These are phyloP conservation scores for Corbicula japonica DNA, from an alignment of 2,888 invertebrate species.

Conservation along the genomic window DNA sequence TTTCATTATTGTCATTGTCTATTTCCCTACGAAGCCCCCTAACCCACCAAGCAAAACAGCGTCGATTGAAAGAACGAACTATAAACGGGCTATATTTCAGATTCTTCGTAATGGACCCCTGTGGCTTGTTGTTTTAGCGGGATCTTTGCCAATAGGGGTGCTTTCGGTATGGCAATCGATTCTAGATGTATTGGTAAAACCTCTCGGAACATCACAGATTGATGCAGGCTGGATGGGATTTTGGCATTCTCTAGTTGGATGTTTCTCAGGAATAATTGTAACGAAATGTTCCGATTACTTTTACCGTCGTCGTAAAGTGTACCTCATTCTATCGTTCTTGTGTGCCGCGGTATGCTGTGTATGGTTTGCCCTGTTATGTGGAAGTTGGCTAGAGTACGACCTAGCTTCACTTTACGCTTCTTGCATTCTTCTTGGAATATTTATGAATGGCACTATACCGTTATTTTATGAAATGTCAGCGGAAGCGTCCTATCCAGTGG, in stretches of 20 bases:
- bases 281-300: constrained; percentile 50
- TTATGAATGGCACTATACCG: constrained; percentile 49
- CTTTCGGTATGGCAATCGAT: constrained; percentile 45
- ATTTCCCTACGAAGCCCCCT: constrained; percentile 80
- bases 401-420: constrained; percentile 43
- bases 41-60: constrained; percentile 79
- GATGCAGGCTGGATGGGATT: constrained; percentile 65
- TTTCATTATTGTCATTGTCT: constrained; percentile 71
- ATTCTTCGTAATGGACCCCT: constrained; percentile 40
- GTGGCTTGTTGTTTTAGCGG: constrained; percentile 48
- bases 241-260: constrained; percentile 47
- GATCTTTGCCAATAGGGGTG: constrained; percentile 40
- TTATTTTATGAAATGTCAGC: constrained; percentile 54
- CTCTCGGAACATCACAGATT: constrained; percentile 48
- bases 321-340: constrained; percentile 27
- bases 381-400: constrained; percentile 21
- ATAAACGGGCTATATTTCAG: constrained; percentile 52
- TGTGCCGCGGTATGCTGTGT: constrained; percentile 24
- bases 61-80: constrained; percentile 70
- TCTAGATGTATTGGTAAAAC: constrained; percentile 50
- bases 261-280: constrained; percentile 47
- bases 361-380: constrained; percentile 52
- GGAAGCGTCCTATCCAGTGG: constrained; percentile 56
- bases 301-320: constrained; percentile 41
- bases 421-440: constrained; percentile 50